These are phyloP conservation scores for Panagrolaimus sp. DNA, from an alignment of 1,140 invertebrate genomes.

Conservation along the genomic window DNA sequence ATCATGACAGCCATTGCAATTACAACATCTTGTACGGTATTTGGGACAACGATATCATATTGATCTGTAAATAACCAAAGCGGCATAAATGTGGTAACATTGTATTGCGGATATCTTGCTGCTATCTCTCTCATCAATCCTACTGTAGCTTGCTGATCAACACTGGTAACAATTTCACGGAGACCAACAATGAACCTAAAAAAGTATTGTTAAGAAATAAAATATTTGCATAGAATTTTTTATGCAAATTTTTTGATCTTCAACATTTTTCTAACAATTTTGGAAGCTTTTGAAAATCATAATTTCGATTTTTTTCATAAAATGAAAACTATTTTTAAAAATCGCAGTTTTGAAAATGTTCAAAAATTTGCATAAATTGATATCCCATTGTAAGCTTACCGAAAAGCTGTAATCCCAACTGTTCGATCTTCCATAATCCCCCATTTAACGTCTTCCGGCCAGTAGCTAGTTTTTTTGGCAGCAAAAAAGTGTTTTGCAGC, in stretches of 20 bases:
- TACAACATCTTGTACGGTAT: constrained; percentile 78
- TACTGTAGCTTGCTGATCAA: constrained; percentile 54
- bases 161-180: constrained; percentile 54
- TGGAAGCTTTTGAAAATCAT: too few relatives aligned
- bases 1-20: constrained; percentile 89
- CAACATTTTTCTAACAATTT: too few relatives aligned
- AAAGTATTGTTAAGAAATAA: constrained; percentile 12
- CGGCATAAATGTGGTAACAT: constrained; percentile 84
- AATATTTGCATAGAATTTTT: constrained; percentile 1
- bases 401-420: constrained; percentile 43
- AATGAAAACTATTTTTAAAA: too few relatives aligned
- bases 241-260: too few relatives aligned
- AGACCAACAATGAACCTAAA: constrained; percentile 56
- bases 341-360: too few relatives aligned
- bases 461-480: constrained; percentile 46
- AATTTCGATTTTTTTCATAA: too few relatives aligned
- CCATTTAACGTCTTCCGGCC: constrained; percentile 58
- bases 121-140: constrained; percentile 65
- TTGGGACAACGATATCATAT: constrained; percentile 57
- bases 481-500: constrained; percentile 51
- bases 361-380: too few relatives aligned
- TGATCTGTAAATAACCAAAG: constrained; percentile 88
- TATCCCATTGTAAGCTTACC: constrained; percentile 29
- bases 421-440: constrained; percentile 32
- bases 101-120: constrained; percentile 71